Evolutionary conservation across 2,888 invertebrate genomes (phyloP).

Genomic region (Pollenia labialis): DNA sequence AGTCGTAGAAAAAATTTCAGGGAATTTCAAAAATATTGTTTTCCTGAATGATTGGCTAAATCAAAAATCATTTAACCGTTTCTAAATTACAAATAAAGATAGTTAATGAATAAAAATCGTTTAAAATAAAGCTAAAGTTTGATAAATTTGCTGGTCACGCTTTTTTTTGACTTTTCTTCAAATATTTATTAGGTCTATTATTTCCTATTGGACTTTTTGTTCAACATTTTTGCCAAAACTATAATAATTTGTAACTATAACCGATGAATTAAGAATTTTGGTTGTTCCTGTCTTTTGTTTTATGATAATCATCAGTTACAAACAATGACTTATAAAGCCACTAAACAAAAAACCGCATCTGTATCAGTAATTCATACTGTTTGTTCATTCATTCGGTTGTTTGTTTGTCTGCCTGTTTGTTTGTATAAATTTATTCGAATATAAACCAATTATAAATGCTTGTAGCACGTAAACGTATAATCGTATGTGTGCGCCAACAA

Average conservation of each 20-base stretch:
- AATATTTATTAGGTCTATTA: not conserved
- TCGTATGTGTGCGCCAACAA: slow-evolving; percentile 38
- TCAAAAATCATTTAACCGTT: too few relatives aligned
- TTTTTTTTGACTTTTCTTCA: too few relatives aligned
- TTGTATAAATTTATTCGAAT: slow-evolving; percentile 24
- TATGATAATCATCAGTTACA: slow-evolving; percentile 55
- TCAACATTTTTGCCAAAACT: slow-evolving; percentile 40
- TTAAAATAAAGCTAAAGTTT: too few relatives aligned
- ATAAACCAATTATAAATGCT: slow-evolving; percentile 71
- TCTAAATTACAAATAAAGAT: too few relatives aligned
- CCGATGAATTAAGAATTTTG: not conserved
- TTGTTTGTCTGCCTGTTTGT: slow-evolving; percentile 33
- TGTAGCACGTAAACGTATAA: slow-evolving; percentile 61
- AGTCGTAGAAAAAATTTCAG: too few relatives aligned
- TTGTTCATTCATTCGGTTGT: slow-evolving; percentile 12
- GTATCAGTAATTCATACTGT: slow-evolving; percentile 27
- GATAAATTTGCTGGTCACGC: too few relatives aligned
- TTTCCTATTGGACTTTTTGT: slow-evolving; percentile 23
- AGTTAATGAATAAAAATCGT: too few relatives aligned
- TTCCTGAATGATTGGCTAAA: too few relatives aligned
- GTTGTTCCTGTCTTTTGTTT: slow-evolving; percentile 32
- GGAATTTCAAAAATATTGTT: too few relatives aligned
- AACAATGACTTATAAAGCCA: slow-evolving; percentile 45
- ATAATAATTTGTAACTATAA: slow-evolving; percentile 31
- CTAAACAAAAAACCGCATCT: slow-evolving; percentile 35